Conservation (phyloP, 2,797 vertebrate genomes). For the Falco berigora region DNA sequence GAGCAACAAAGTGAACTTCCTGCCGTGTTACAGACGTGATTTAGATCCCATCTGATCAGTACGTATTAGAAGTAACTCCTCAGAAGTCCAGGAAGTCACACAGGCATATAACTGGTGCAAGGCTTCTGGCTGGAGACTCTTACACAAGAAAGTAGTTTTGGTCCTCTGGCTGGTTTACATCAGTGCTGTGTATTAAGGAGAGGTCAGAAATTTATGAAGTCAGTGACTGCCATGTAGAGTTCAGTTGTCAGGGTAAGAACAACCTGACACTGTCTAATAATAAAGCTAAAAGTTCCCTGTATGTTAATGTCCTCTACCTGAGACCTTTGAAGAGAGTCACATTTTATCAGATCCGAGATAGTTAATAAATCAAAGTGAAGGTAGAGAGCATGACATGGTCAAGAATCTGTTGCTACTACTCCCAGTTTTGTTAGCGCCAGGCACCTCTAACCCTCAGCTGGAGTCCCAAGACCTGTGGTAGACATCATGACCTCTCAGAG, state of each 20-base stretch:
- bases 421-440: background rate
- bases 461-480: background rate
- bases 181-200: background rate
- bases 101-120: background rate
- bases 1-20: background rate
- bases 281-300: background rate
- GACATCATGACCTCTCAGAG: background rate
- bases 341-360: background rate
- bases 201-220: background rate
- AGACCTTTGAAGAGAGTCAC: background rate
- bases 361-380: slow-evolving; percentile 8
- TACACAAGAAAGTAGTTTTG: background rate
- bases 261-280: background rate
- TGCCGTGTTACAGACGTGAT: background rate
- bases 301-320: background rate
- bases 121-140: background rate
- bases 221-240: background rate
- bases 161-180: background rate
- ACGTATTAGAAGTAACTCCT: background rate
- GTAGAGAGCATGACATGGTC: background rate
- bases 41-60: background rate
- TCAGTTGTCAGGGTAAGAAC: background rate
- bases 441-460: background rate
- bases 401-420: background rate
- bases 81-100: background rate